These are phyloP conservation scores for Halcyon leucocephala DNA, from an alignment of 2,797 vertebrate species.

Conservation along the genomic window DNA sequence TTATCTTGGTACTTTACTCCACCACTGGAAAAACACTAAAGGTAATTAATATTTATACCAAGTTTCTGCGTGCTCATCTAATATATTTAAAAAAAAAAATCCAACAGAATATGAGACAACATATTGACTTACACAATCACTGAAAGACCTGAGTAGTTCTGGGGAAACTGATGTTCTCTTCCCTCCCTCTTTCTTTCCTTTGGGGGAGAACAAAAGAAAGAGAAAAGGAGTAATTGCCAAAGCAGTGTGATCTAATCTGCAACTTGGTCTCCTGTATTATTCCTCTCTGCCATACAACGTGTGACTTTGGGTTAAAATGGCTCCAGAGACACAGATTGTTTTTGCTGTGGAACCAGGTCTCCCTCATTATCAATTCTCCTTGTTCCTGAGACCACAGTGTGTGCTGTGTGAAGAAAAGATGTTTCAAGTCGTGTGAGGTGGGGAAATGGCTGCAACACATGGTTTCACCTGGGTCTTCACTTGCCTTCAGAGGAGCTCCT, in stretches of 20 bases:
- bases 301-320: neutral
- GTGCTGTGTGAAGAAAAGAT: neutral
- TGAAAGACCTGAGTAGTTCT: neutral
- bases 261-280: neutral
- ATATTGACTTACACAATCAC: fast-evolving
- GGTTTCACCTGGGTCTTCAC: neutral
- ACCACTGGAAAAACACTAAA: slow-evolving; percentile 37
- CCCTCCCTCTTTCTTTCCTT: neutral
- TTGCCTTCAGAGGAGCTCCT: neutral
- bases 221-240: neutral
- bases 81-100: neutral
- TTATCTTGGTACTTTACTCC: slow-evolving; percentile 49
- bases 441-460: neutral
- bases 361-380: neutral
- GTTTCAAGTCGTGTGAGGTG: neutral
- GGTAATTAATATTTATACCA: neutral
- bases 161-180: neutral
- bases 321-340: neutral
- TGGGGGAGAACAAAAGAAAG: neutral
- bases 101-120: neutral
- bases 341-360: neutral
- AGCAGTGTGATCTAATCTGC: neutral
- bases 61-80: neutral
- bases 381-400: neutral
- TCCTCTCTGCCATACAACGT: neutral